These are phyloP conservation scores for Drosophila persimilis DNA, from an alignment of 1,140 invertebrate genomes.

Conservation along the genomic window DNA sequence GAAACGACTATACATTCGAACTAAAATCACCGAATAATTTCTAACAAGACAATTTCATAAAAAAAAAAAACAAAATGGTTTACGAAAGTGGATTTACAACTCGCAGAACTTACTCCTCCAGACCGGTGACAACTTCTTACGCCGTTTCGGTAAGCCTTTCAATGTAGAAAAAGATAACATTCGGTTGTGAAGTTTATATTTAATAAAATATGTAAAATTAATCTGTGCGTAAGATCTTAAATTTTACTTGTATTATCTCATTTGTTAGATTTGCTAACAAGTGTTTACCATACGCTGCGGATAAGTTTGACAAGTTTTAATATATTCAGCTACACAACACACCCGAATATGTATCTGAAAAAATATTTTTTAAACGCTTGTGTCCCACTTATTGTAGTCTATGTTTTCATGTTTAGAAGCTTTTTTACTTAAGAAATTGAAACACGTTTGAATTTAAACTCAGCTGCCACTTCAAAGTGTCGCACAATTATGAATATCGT, in stretches of 20 bases:
- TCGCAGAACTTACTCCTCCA: constrained; percentile 89
- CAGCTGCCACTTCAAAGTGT: constrained; percentile 21
- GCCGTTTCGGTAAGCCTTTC: constrained; percentile 89
- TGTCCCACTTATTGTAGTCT: constrained; percentile 68
- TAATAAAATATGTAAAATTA: constrained; percentile 67
- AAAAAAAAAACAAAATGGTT: constrained; percentile 87
- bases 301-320: constrained; percentile 61
- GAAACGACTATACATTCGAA: constrained; percentile 64
- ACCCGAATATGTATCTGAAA: constrained; percentile 32
- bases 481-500: constrained; percentile 73
- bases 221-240: constrained; percentile 42
- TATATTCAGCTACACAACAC: constrained; percentile 31
- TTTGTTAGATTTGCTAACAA: background rate
- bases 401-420: constrained; percentile 51
- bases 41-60: constrained; percentile 31
- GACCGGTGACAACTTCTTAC: constrained; percentile 89
- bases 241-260: background rate
- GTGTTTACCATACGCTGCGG: constrained; percentile 28
- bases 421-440: constrained; percentile 75
- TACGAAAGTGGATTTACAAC: constrained; percentile 95
- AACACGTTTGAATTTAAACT: constrained; percentile 81
- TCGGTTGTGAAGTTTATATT: constrained; percentile 59
- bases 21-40: constrained; percentile 63
- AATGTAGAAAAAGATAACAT: constrained; percentile 32
- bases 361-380: constrained; percentile 55